Base-by-base conservation (phyloP, 2,797 vertebrate species). In the Garrulus glandarius region DNA sequence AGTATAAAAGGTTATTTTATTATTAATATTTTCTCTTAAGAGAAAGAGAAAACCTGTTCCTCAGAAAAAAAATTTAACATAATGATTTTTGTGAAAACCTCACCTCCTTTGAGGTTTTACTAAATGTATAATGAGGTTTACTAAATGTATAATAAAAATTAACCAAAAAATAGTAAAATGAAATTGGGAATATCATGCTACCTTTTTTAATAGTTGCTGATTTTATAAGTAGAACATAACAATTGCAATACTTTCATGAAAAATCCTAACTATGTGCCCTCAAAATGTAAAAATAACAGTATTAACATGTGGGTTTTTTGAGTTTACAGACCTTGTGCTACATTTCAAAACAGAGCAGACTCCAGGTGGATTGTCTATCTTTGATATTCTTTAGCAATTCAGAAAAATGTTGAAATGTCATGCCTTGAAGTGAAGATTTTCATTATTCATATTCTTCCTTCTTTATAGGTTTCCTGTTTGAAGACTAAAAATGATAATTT, bases 211-310 rank as follows among this genome's bases (percentile, higher is more conserved):
- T 67, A 77, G 34, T 67, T 59, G 7, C 14, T 47, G 30, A n/a
- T 49, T 87, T 65, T 59, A 10, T 47, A 67, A 30, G 10, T 46
- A 16, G 16, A 61, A 60, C 4, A 30, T 43, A 67, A 29, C 1
- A 39, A 5, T 7, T 83, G 1, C 21, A 83, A 74, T 37, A 22
- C 1, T 87, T 67, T 14, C 1, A 47, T 12, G 6, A 70, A 84
- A 72, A 88, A 63, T 56, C 9, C 0, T 0, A 44, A n/a, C 17
- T 19, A 5, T 0, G 0, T 59, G 27, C 26, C 21, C 10, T 80
- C 22, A 67, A 65, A 70, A 52, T 60, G 34, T 21, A 49, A 63
- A 69, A 76, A 10, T 18, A n/a, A 5, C 11, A 22, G 1, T 41
- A 74, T 77, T 83, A 29, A 3, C 22, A 57, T 72, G 16, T 47